Base-by-base conservation (phyloP, 2,888 invertebrate species). In the Andrena fulva region DNA sequence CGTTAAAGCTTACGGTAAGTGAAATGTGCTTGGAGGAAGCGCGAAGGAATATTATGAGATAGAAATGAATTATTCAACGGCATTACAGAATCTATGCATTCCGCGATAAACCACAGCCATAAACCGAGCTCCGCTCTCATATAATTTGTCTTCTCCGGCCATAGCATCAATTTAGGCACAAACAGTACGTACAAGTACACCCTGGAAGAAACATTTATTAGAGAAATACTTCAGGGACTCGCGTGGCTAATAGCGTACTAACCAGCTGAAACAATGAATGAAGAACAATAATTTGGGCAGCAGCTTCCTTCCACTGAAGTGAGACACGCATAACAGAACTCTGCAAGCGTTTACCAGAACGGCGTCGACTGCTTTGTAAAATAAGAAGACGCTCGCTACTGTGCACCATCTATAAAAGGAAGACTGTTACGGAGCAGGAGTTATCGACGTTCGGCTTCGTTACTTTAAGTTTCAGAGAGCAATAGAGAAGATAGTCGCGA, bases 61-160 rank as follows among this genome's bases (percentile, higher is more conserved):
- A 27, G 20, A 60, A 31, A 7, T 6, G 56, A 42, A 31, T 2
- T 56, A 6, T 60, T 27, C 12, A 33, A 24, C 31, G 5, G 24
- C 68, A 85, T 89, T 85, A 92, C 92, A 68, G 91, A 91, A 84
- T 91, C 90, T 10, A 90, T 52, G 31, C 90, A 89, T 69, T 92
- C 92, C 20, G 81, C 80, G 29, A 82, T 66, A 20, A 91, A 91
- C 92, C 92, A 92, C 35, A 91, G 71, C 89, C 90, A 90, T 69
- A 92, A 79, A 35, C 86, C 91, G 27, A 89, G 59, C 24, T 89
- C 84, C 24, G 73, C 85, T 54, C 69, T 71, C 10, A 81, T 69
- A 67, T 89, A 82, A n/a, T 85, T 82, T 56, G 83, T 76, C 12
- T 85, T 85, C 42, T 87, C 84, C 27, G 81, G 77, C 74, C 87